These are phyloP conservation scores for Spodoptera exigua DNA, from an alignment of 2,888 invertebrate species.

Conservation along the genomic window DNA sequence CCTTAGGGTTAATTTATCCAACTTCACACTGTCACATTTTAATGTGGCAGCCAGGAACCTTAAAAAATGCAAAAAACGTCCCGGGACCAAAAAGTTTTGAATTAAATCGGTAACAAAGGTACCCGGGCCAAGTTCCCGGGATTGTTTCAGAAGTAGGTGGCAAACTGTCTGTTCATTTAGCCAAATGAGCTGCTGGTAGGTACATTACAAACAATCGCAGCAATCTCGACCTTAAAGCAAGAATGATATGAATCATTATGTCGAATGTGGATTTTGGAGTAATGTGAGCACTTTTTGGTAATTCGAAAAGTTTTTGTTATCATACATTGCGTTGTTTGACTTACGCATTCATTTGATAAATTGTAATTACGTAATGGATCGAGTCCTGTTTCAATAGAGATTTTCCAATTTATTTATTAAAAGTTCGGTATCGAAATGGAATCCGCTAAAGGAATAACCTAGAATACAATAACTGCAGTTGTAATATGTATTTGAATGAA, in stretches of 20 bases:
- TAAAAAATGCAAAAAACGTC: slow-evolving; percentile 31
- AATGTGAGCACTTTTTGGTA: slow-evolving; percentile 12
- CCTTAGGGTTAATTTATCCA: too few species aligned
- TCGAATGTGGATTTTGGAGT: slow-evolving; percentile 14
- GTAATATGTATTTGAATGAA: too few species aligned
- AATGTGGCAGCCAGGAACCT: background rate
- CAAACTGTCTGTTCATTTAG: slow-evolving; percentile 65
- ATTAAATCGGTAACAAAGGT: slow-evolving; percentile 58
- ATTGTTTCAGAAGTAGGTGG: slow-evolving; percentile 60
- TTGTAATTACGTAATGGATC: background rate
- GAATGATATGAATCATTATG: slow-evolving; percentile 5
- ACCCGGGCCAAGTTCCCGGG: slow-evolving; percentile 47
- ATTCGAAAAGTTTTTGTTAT: slow-evolving; percentile 18
- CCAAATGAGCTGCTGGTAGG: slow-evolving; percentile 63
- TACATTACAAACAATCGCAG: slow-evolving; percentile 38
- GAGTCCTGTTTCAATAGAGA: too few species aligned
- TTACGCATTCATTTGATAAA: slow-evolving; percentile 1
- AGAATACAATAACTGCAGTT: too few species aligned
- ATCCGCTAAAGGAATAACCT: too few species aligned
- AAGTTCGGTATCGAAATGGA: too few species aligned
- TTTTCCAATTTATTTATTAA: too few species aligned
- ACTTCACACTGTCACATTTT: too few species aligned
- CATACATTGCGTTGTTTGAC: background rate
- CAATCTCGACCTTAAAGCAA: slow-evolving; percentile 40
- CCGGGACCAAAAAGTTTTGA: slow-evolving; percentile 44